Percentiles rank a stretch among this genome's conserved stretches.
Evolutionary conservation across 2,113 vertebrate genomes (phyloP).

Genomic region (Aptenodytes patagonicus): DNA sequence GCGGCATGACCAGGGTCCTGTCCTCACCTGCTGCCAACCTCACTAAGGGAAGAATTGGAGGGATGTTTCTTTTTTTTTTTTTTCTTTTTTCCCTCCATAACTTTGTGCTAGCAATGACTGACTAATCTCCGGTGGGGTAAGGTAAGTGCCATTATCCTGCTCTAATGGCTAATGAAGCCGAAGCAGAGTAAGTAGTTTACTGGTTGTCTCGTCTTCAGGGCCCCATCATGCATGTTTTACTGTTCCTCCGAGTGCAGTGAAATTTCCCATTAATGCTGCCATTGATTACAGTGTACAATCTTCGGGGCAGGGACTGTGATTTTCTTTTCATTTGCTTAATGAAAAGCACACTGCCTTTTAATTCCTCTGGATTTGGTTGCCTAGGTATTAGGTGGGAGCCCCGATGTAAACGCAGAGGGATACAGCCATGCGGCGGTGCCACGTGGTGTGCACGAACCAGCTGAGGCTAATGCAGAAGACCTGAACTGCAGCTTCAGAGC

Average conservation of each 20-base stretch:
- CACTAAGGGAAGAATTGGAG: background rate
- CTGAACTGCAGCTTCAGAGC: background rate
- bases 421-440: accelerated
- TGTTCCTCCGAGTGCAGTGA: background rate
- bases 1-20: accelerated
- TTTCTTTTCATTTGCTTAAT: slow-evolving; percentile 50
- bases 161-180: slow-evolving; percentile 40
- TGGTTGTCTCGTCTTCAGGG: slow-evolving; percentile 26
- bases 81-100: background rate
- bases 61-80: background rate
- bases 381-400: background rate
- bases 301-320: slow-evolving; percentile 36
- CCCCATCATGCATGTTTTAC: slow-evolving; percentile 40
- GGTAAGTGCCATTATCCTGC: slow-evolving; percentile 20
- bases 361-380: background rate
- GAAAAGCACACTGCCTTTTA: slow-evolving; percentile 30
- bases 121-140: slow-evolving; percentile 8
- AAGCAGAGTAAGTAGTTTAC: slow-evolving; percentile 47
- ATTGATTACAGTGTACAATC: slow-evolving; percentile 39
- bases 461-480: background rate
- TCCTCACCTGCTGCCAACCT: background rate
- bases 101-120: background rate
- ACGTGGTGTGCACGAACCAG: accelerated
- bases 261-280: slow-evolving; percentile 36
- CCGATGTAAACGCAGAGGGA: accelerated